A percentile compares a stretch with the other conserved stretches of the same genome.
Conservation (phyloP, 2,113 vertebrate genomes). For the Microtus pennsylvanicus region DNA sequence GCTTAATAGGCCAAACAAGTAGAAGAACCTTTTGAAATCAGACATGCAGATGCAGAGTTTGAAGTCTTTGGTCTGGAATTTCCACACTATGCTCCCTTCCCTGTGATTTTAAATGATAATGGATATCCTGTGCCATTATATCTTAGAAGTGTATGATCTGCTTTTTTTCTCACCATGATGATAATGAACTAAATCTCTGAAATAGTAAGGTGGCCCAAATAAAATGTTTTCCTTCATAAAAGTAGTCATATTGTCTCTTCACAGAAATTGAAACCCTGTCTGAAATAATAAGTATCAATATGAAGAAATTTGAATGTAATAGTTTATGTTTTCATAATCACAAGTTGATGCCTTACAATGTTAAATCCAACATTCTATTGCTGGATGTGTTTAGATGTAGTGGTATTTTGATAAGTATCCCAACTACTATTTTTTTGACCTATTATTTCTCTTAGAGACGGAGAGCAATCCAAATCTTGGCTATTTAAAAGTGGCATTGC, state of each 20-base stretch:
- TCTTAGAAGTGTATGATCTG: too few species aligned
- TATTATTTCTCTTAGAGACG: neutral
- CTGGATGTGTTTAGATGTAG: neutral
- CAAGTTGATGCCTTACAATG: neutral
- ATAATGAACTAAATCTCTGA: neutral
- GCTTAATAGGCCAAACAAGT: too few species aligned
- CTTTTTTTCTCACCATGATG: neutral
- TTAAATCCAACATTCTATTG: neutral
- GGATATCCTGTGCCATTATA: too few species aligned
- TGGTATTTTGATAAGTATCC: neutral
- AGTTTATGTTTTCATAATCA: neutral
- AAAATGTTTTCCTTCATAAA: too few species aligned
- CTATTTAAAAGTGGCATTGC: neutral
- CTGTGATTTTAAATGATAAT: too few species aligned
- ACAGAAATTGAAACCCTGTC: too few species aligned
- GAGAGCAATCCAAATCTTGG: neutral
- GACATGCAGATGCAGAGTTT: too few species aligned
- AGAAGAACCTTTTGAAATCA: too few species aligned
- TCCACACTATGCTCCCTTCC: too few species aligned
- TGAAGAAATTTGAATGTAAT: neutral
- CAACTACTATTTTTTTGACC: neutral
- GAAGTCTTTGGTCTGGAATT: too few species aligned
- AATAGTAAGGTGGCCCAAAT: too few species aligned
- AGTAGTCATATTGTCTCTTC: too few species aligned
- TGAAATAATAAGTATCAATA: neutral